Base-by-base conservation (phyloP, 2,888 invertebrate genomes). In the Lasioglossum vierecki region DNA sequence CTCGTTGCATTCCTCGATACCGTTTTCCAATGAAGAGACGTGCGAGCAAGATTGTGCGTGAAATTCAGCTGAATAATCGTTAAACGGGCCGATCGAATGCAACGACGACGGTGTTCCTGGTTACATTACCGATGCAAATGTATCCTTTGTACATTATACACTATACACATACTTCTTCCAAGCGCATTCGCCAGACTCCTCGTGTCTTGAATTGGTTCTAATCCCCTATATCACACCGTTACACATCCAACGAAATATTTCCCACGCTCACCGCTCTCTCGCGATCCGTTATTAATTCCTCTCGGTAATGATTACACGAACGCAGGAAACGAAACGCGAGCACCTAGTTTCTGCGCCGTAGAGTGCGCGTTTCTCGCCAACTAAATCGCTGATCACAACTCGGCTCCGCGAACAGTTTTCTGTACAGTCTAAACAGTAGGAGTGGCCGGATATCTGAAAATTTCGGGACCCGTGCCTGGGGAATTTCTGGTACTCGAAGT, bases 201-300 rank as follows among this genome's bases (percentile, higher is more conserved):
- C 46, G 39, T 41, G 18, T 77, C 73, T 70, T 22, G 73, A 68
- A 44, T 71, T 49, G 49, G 30, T 49, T 83, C 76, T 83, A 83
- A 15, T 70, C 74, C 77, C 83, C 83, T 84, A 83, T 68, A 78
- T 83, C 84, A 83, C 83, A 83, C 73, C 73, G 11, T 78, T 53
- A 60, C 49, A 83, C 70, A 49, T 35, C 49, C 57, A 13, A 35
- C 70, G 11, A 22, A 46, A 60, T 57, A 63, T 78, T 15, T n/a
- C 60, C 3, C 30, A 35, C 35, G 1, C 26, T 11, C 2, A 15
- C 46, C 15, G 53, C 26, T 49, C 39, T 39, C 18, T 39, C 18
- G 44, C 44, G 13, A 73, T 22, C 35, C 35, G 35, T 57, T 39
- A 18, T 57, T 41, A 18, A 53, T 71, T 18, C 26, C n/a, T 30